Evolutionary conservation across 2,797 vertebrate species (phyloP).

Genomic region (Eurystomus glaucurus): DNA sequence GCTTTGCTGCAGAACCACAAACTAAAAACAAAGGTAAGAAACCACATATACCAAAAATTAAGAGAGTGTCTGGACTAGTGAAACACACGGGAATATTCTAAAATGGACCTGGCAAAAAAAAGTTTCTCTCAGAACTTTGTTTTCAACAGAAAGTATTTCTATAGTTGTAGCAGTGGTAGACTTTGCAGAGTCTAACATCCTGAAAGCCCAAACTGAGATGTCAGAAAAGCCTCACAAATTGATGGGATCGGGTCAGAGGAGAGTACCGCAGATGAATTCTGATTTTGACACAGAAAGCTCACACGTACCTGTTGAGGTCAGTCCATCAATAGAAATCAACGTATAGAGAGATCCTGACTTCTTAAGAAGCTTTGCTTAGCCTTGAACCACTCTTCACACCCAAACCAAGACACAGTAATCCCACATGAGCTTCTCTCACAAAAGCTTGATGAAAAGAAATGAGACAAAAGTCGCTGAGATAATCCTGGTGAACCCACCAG

Average conservation of each 20-base stretch:
- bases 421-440: accelerated
- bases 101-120: not conserved
- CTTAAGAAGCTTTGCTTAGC: not conserved
- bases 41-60: not conserved
- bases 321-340: not conserved
- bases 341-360: not conserved
- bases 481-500: not conserved
- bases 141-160: not conserved
- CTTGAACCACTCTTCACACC: not conserved
- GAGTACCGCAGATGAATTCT: not conserved
- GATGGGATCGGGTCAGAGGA: not conserved
- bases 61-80: not conserved
- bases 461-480: not conserved
- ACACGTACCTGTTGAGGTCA: not conserved
- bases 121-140: not conserved
- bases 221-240: not conserved
- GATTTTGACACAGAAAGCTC: not conserved
- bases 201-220: not conserved
- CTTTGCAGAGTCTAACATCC: not conserved
- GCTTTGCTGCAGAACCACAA: not conserved
- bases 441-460: not conserved
- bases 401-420: not conserved
- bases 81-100: not conserved
- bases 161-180: not conserved
- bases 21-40: not conserved